Conservation (phyloP, 2,797 vertebrate species). For the Picus viridis region DNA sequence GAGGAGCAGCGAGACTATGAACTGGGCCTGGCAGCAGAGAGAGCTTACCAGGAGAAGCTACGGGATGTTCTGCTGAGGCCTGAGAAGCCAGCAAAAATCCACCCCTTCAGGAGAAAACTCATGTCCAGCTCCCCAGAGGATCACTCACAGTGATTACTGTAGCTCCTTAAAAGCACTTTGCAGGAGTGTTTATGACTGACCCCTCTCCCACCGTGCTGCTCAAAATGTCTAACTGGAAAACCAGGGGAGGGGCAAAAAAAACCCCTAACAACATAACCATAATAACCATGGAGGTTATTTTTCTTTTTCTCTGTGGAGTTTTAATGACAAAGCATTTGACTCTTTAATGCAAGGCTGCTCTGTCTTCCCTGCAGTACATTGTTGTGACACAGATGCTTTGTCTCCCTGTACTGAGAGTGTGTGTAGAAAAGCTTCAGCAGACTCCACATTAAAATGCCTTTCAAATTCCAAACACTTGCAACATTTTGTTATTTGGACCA, state of each 20-base stretch:
- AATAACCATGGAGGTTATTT: background rate
- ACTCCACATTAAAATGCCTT: conserved; percentile 2
- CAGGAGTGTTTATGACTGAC: background rate
- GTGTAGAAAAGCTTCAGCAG: background rate
- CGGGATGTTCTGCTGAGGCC: conserved; percentile 76
- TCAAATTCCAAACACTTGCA: background rate
- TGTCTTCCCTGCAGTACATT: background rate
- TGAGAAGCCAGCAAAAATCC: conserved; percentile 39
- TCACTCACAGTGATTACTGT: background rate
- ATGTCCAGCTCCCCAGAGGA: background rate
- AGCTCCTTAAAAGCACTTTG: background rate
- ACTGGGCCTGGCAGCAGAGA: conserved; percentile 59
- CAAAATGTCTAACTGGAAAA: background rate
- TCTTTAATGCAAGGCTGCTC: background rate
- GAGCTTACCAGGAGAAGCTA: conserved; percentile 74
- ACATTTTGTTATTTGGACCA: background rate
- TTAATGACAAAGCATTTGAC: background rate
- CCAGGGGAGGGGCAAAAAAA: too few species aligned
- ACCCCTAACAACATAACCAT: too few species aligned
- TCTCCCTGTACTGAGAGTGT: too few species aligned
- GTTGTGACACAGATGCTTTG: too few species aligned
- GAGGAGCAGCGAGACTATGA: conserved; percentile 77
- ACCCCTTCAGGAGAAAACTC: conserved; percentile 79
- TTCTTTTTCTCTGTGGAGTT: background rate
- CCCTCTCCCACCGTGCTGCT: background rate